Percentiles rank a stretch among this genome's conserved stretches.
Evolutionary conservation across 2,113 vertebrate genomes (phyloP).

Genomic region (Pteropus alecto): DNA sequence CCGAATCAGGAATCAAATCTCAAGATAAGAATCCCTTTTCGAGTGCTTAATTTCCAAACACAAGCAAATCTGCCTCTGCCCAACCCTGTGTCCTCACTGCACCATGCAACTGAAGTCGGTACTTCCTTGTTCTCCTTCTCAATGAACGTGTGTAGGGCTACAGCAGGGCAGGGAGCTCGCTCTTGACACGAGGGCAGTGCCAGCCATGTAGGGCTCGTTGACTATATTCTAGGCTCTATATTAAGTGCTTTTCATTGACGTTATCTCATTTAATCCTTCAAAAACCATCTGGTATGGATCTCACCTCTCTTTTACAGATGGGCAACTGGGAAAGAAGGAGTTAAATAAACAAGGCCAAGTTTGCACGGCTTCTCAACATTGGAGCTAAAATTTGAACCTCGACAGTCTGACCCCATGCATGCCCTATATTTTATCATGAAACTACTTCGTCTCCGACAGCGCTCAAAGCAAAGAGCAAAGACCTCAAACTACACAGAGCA

Average conservation of each 20-base stretch:
- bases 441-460: not conserved
- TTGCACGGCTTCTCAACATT: not conserved
- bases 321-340: not conserved
- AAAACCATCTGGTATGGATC: not conserved
- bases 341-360: not conserved
- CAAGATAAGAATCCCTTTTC: not conserved
- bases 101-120: not conserved
- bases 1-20: constrained; percentile 26
- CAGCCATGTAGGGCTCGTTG: rapidly evolving
- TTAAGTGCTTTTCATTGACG: not conserved
- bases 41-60: not conserved
- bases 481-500: not conserved
- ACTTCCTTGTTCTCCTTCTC: not conserved
- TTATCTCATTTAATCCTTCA: not conserved
- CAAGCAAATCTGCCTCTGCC: not conserved
- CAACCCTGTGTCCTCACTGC: not conserved
- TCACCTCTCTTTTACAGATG: not conserved
- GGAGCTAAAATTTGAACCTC: not conserved
- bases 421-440: not conserved
- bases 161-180: not conserved
- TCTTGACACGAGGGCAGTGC: not conserved
- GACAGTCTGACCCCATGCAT: not conserved
- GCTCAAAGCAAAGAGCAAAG: not conserved
- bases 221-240: not conserved
- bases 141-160: rapidly evolving